Conservation (phyloP, 2,888 invertebrate species). For the Epinotia brunnichana region DNA sequence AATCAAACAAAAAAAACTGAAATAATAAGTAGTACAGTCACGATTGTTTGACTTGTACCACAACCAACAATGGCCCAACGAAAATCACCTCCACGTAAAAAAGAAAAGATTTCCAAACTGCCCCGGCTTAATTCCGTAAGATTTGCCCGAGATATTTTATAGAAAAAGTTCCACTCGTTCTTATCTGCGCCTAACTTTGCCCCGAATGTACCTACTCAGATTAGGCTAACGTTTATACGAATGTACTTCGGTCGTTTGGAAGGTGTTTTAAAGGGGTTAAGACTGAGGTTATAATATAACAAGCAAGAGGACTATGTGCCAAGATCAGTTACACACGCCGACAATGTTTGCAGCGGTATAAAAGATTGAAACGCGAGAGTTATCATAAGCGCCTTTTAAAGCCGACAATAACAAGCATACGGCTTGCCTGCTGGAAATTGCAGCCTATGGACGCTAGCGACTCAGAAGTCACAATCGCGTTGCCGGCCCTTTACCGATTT, state of each 20-base stretch:
- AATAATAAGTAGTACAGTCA: neutral
- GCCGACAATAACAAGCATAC: too few species aligned
- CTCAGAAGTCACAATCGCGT: too few species aligned
- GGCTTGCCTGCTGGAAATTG: too few species aligned
- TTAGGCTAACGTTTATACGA: conserved; percentile 11
- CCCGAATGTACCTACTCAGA: conserved; percentile 23
- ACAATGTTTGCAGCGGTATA: too few species aligned
- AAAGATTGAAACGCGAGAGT: too few species aligned
- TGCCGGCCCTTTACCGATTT: too few species aligned
- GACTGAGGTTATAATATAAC: too few species aligned
- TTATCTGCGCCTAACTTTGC: conserved; percentile 34
- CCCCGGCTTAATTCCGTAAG: conserved; percentile 41
- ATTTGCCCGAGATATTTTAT: conserved; percentile 42
- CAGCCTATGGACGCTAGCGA: too few species aligned
- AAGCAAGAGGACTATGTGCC: too few species aligned
- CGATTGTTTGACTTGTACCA: conserved; percentile 18
- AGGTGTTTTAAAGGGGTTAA: neutral
- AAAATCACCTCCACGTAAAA: conserved; percentile 43
- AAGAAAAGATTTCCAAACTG: conserved; percentile 44
- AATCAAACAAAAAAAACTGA: too few species aligned
- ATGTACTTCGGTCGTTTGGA: conserved; percentile 10
- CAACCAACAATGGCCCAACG: conserved; percentile 21
- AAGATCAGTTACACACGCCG: too few species aligned
- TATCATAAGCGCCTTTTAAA: too few species aligned
- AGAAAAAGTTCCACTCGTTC: conserved; percentile 38